These are phyloP conservation scores for Helostoma temminkii DNA, from an alignment of 2,797 vertebrate genomes.

Conservation along the genomic window DNA sequence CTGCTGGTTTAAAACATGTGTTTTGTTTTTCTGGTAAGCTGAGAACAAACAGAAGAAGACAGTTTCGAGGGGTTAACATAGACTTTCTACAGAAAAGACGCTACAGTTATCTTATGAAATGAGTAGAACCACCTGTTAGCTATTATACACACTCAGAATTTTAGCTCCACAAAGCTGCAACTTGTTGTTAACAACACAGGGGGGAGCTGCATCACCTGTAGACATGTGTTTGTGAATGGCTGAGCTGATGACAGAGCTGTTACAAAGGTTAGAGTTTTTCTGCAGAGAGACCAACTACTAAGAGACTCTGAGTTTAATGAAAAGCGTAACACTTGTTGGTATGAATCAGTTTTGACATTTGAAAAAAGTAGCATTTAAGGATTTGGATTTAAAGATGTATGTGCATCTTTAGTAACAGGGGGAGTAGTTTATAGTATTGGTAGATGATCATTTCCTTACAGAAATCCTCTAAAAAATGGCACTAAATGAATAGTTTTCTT, in stretches of 20 bases:
- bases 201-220: conserved; percentile 54
- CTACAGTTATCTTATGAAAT: neutral
- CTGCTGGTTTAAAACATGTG: neutral
- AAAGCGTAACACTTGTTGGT: neutral
- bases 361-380: neutral
- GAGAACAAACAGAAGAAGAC: neutral
- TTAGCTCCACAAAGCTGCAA: neutral
- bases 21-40: neutral
- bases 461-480: too few relatives aligned
- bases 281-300: conserved; percentile 6
- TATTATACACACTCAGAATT: neutral
- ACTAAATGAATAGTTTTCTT: neutral
- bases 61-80: neutral
- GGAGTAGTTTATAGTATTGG: neutral
- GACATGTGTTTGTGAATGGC: conserved; percentile 17
- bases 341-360: neutral
- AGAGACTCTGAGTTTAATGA: neutral
- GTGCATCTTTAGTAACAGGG: neutral
- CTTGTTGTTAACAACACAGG: conserved; percentile 46
- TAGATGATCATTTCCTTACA: neutral
- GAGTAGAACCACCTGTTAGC: neutral
- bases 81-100: neutral
- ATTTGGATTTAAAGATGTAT: conserved; percentile 5
- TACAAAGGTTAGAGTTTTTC: conserved; percentile 19
- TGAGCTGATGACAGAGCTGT: conserved; percentile 9